These are phyloP conservation scores for Carposina sasakii DNA, from an alignment of 1,140 invertebrate genomes.

Conservation along the genomic window DNA sequence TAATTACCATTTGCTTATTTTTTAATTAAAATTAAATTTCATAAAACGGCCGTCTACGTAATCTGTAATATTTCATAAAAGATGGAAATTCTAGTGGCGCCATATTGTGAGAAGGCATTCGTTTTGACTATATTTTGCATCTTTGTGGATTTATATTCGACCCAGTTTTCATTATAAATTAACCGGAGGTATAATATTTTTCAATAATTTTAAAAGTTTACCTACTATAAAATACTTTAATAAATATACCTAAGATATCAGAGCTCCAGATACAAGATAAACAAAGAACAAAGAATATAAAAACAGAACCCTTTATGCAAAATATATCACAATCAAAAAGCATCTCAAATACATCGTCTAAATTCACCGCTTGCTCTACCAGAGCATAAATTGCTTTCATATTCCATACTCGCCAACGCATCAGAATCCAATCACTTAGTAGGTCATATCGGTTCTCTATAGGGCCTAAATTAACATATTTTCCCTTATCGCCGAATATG, in stretches of 20 bases:
- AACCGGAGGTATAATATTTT: too few species aligned
- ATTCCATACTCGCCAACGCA: slow-evolving; percentile 59
- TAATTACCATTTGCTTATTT: slow-evolving; percentile 62
- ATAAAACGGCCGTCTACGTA: slow-evolving; percentile 51
- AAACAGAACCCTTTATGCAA: too few species aligned
- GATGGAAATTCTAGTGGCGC: slow-evolving; percentile 69
- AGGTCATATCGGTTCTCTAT: slow-evolving; percentile 57
- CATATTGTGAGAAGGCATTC: slow-evolving; percentile 69
- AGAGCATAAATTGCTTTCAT: too few species aligned
- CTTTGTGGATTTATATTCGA: slow-evolving; percentile 61
- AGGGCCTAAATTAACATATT: slow-evolving; percentile 64
- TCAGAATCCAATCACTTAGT: slow-evolving; percentile 69
- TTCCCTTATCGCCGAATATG: slow-evolving; percentile 64
- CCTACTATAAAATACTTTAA: too few species aligned
- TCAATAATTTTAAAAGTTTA: too few species aligned
- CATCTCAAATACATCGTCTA: too few species aligned
- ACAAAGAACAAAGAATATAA: too few species aligned
- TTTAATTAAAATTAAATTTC: slow-evolving; percentile 70
- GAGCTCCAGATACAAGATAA: too few species aligned
- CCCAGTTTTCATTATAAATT: too few species aligned
- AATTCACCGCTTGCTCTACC: too few species aligned
- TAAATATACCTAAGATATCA: too few species aligned
- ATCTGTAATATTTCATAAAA: slow-evolving; percentile 70
- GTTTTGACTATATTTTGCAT: slow-evolving; percentile 66
- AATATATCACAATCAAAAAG: too few species aligned